phyloP scores from a whole-genome alignment of 1,140 invertebrate genomes.

The Sycophila sp. region DNA sequence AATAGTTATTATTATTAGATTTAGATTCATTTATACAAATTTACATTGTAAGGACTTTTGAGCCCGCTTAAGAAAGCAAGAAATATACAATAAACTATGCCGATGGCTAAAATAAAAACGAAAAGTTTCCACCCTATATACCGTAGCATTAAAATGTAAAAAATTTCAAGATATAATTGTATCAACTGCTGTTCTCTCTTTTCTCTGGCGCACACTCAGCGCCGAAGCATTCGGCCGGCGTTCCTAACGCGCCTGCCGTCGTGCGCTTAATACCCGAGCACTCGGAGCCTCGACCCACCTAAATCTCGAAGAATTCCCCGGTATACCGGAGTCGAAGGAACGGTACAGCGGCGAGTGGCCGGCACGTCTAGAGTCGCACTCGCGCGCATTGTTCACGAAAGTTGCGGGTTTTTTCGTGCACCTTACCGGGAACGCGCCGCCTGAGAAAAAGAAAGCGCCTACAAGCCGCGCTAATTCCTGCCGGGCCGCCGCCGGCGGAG shows the following conservation, averaged over 20 bases:
- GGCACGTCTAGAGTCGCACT: too few relatives aligned
- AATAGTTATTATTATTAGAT: too few relatives aligned
- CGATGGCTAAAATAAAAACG: too few relatives aligned
- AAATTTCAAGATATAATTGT: too few relatives aligned
- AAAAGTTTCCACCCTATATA: too few relatives aligned
- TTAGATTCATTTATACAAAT: background rate
- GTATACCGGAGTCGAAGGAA: too few relatives aligned
- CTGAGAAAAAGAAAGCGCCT: background rate
- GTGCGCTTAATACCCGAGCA: background rate
- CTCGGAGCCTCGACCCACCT: background rate
- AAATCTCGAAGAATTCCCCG: background rate
- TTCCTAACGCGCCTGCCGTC: slow-evolving; percentile 1
- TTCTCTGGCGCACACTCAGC: background rate
- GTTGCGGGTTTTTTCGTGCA: background rate
- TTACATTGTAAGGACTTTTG: too few relatives aligned
- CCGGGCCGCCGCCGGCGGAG: background rate
- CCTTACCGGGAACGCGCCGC: too few relatives aligned
- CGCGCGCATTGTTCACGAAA: background rate
- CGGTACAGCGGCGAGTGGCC: too few relatives aligned
- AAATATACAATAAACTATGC: too few relatives aligned
- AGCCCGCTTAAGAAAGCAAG: background rate
- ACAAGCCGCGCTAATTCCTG: background rate
- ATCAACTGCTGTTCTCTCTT: too few relatives aligned
- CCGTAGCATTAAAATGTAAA: too few relatives aligned
- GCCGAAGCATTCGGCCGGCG: background rate